Evolutionary conservation across 2,113 vertebrate genomes (phyloP).

Genomic region (Bubo bubo): DNA sequence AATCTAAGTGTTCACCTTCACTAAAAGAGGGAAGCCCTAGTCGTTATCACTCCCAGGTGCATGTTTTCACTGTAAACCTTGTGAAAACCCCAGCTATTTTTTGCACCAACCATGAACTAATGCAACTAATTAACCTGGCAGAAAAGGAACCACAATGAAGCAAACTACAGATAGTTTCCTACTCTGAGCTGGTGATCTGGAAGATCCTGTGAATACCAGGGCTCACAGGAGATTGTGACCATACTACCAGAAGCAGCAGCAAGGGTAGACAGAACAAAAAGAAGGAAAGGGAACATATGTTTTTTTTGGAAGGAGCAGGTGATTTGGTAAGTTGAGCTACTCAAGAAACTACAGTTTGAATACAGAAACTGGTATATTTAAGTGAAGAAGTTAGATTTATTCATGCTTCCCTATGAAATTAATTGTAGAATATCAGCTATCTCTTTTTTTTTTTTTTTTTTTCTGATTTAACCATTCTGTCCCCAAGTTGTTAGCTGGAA

Average conservation of each 20-base stretch:
- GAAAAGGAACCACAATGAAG: not conserved
- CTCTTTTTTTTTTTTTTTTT: not conserved
- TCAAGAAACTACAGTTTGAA: not conserved
- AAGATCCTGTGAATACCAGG: not conserved
- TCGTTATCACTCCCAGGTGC: accelerated
- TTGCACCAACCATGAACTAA: not conserved
- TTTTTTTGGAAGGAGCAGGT: not conserved
- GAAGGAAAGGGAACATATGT: not conserved
- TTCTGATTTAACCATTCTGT: not conserved
- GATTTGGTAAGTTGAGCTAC: not conserved
- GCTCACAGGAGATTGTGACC: not conserved
- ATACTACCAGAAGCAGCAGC: not conserved
- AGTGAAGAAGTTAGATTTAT: not conserved
- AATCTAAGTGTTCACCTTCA: not conserved
- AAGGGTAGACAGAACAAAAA: not conserved
- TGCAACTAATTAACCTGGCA: not conserved
- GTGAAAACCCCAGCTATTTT: not conserved
- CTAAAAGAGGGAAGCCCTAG: not conserved
- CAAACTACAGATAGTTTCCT: not conserved
- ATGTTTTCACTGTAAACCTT: not conserved
- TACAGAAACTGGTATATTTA: not conserved
- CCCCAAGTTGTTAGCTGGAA: not conserved
- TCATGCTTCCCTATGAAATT: not conserved
- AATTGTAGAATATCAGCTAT: not conserved
- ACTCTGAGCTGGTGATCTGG: not conserved